phyloP scores from a whole-genome alignment of 2,113 vertebrate genomes.

The Columba livia region DNA sequence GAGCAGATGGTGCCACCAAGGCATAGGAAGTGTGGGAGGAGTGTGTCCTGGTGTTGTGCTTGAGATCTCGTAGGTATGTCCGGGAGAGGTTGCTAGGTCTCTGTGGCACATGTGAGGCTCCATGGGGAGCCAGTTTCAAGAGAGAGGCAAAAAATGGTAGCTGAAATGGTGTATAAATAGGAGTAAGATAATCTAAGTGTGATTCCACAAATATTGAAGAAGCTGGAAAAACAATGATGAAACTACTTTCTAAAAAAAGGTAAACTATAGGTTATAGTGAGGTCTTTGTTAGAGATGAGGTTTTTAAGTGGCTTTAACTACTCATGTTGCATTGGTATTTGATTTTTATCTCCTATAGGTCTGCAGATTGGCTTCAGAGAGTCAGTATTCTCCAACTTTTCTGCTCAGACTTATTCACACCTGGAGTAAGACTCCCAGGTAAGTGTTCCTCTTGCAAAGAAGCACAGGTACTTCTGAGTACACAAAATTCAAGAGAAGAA shows the following conservation, averaged over 20 bases:
- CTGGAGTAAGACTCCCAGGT: slow-evolving; percentile 94
- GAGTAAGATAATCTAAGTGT: neutral
- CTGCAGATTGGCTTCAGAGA: slow-evolving; percentile 88
- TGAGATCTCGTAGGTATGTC: neutral
- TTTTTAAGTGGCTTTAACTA: neutral
- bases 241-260: neutral
- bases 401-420: slow-evolving; percentile 90
- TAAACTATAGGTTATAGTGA: neutral
- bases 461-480: neutral
- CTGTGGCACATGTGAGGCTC: neutral
- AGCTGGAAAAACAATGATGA: neutral
- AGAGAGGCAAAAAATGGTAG: neutral
- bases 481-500: neutral
- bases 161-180: neutral
- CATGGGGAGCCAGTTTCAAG: neutral
- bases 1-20: neutral
- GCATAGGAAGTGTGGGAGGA: neutral
- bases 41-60: neutral
- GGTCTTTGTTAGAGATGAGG: neutral
- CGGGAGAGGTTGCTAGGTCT: neutral
- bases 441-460: neutral
- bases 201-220: neutral
- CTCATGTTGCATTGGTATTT: neutral
- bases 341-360: slow-evolving; percentile 72
- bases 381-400: slow-evolving; percentile 90